phyloP scores from a whole-genome alignment of 2,888 invertebrate species.

The Homarus gammarus region DNA sequence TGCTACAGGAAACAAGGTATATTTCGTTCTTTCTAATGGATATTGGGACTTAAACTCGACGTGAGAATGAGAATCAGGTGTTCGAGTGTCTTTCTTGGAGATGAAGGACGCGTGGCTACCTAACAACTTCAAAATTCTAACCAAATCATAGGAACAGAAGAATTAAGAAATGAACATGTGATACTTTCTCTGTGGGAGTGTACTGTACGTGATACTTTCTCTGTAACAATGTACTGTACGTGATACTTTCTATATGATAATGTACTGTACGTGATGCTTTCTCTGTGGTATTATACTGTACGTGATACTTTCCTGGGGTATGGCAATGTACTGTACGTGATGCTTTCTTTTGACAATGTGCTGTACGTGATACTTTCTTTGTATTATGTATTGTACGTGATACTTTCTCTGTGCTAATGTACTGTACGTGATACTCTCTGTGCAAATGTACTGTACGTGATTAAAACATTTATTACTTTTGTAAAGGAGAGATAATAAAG shows the following conservation, averaged over 20 bases:
- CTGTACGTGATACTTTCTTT: too few relatives aligned
- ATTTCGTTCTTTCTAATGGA: background rate
- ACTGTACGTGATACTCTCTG: background rate
- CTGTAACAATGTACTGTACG: too few relatives aligned
- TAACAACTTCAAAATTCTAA: background rate
- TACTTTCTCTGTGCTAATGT: background rate
- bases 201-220: background rate
- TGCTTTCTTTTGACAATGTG: too few relatives aligned
- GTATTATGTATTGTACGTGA: too few relatives aligned
- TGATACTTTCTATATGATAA: too few relatives aligned
- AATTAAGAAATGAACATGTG: constrained; percentile 11
- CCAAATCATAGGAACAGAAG: constrained; percentile 28
- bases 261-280: too few relatives aligned
- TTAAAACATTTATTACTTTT: background rate
- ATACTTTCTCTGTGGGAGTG: background rate
- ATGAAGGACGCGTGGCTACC: constrained; percentile 16
- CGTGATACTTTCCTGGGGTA: background rate
- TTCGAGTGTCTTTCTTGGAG: constrained; percentile 29
- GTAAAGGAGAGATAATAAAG: constrained; percentile 34
- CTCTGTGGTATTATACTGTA: background rate
- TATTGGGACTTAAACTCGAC: constrained; percentile 14
- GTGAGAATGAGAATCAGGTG: constrained; percentile 24
- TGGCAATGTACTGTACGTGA: too few relatives aligned
- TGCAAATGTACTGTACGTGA: background rate
- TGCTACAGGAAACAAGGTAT: background rate